phyloP scores from a whole-genome alignment of 2,888 invertebrate species.

The Drosophila antonietae region DNA sequence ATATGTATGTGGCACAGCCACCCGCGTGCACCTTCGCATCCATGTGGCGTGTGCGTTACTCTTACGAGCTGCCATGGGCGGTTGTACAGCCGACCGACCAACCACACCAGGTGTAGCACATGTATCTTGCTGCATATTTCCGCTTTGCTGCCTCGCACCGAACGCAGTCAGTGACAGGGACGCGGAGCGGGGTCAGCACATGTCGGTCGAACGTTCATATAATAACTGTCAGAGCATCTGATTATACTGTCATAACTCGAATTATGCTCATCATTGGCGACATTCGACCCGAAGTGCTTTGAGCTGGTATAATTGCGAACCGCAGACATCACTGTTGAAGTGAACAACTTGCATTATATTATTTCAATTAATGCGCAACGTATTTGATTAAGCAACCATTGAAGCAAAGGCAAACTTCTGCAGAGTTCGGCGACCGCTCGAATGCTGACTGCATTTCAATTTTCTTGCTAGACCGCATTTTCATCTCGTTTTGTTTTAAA shows the following conservation, averaged over 20 bases:
- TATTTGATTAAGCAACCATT: neutral
- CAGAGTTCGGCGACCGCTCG: neutral
- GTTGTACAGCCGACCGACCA: constrained; percentile 54
- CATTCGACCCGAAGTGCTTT: constrained; percentile 1
- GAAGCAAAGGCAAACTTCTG: neutral
- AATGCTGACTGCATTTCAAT: neutral
- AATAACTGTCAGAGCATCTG: constrained; percentile 43
- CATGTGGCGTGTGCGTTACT: constrained; percentile 53
- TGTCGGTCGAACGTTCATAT: constrained; percentile 34
- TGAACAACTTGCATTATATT: neutral
- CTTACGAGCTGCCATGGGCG: constrained; percentile 49
- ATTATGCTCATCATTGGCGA: constrained; percentile 16
- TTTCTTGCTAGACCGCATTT: neutral
- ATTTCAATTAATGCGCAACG: neutral
- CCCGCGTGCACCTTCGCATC: constrained; percentile 32
- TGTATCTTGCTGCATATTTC: constrained; percentile 63
- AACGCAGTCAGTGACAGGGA: constrained; percentile 8
- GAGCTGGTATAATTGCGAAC: neutral
- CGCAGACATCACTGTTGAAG: neutral
- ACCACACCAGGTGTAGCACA: constrained; percentile 70
- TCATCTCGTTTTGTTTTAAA: neutral
- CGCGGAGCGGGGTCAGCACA: constrained; percentile 27
- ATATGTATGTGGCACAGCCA: constrained; percentile 24
- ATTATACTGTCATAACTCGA: constrained; percentile 53
- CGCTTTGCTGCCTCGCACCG: constrained; percentile 65